Evolutionary conservation across 2,797 vertebrate genomes (phyloP).

Genomic region (Podargus strigoides): DNA sequence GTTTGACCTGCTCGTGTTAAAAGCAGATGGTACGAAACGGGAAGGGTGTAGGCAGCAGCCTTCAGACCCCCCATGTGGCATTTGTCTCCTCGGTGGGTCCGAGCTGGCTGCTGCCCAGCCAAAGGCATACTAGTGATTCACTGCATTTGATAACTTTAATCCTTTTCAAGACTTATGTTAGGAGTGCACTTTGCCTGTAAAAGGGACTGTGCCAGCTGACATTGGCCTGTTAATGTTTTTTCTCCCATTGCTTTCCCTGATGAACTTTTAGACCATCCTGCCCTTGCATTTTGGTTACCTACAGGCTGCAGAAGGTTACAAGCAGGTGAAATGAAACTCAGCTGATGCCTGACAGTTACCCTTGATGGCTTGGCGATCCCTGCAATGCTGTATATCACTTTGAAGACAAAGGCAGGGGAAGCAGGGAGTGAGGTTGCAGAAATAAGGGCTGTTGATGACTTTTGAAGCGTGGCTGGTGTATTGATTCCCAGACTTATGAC

Average conservation of each 20-base stretch:
- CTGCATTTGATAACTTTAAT: neutral
- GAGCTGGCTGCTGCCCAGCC: neutral
- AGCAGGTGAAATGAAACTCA: neutral
- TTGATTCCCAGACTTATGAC: neutral
- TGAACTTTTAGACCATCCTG: neutral
- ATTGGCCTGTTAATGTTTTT: neutral
- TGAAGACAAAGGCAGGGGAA: neutral
- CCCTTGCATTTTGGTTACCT: neutral
- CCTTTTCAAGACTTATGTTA: neutral
- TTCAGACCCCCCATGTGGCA: neutral
- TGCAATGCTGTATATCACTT: neutral
- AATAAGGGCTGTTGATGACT: neutral
- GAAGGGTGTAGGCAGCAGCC: neutral
- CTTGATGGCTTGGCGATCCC: neutral
- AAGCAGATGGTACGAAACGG: neutral
- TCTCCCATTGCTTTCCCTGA: neutral
- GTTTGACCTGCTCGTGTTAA: neutral
- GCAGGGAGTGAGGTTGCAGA: neutral
- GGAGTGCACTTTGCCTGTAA: neutral
- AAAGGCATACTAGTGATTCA: neutral
- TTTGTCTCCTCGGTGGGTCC: fast-evolving
- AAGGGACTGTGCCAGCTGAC: neutral
- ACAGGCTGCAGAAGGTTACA: neutral
- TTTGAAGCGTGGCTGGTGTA: neutral
- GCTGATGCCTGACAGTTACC: neutral